Base-by-base conservation (phyloP, 2,113 vertebrate genomes). In the Pseudopodoces humilis region DNA sequence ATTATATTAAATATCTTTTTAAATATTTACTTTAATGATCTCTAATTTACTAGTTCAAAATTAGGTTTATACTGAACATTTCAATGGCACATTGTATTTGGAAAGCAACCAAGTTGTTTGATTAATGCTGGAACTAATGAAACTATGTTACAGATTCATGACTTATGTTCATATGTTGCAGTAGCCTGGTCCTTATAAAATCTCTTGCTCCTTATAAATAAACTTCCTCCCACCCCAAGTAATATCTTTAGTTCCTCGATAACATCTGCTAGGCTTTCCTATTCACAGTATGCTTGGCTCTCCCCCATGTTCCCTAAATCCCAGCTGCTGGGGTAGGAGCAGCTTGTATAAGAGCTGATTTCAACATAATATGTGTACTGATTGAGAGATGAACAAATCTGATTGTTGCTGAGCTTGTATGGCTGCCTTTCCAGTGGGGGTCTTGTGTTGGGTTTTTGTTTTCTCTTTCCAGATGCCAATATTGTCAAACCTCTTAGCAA, bases 281-380 rank as follows among this genome's bases (percentile, higher is more conserved):
- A 33, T 93, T 92, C 91, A 83, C 76, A 90, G 49, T 68, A 86
- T 1, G 2, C 64, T 96, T 96, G 96, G 96, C 91, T 88, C 10
- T 78, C 37, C 92, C 86, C 92, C 96, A 95, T 84, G 56, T 92
- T 47, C 76, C 94, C 86, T 88, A 86, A 95, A 86, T 90, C 86
- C 86, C 96, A 94, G 94, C 92, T 97, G 94, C 83, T 95, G 60
- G 69, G 83, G 60, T 94, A 88, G 83, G n/a, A 93, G 92, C 76
- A 88, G 83, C 64, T 81, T 86, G 68, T 93, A 35, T 88, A 88
- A 90, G 76, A 86, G 72, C 47, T 86, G 56, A 92, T 96, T 97
- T 90, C 56, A 78, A 90, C 68, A 92, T 74, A 95, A 95, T 97
- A 88, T 43, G 24, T 92, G 79, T 56, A 64, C 64, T 97, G 94